phyloP scores from a whole-genome alignment of 64 coral and sea anemone genomes.

The Stylophora pistillata region DNA sequence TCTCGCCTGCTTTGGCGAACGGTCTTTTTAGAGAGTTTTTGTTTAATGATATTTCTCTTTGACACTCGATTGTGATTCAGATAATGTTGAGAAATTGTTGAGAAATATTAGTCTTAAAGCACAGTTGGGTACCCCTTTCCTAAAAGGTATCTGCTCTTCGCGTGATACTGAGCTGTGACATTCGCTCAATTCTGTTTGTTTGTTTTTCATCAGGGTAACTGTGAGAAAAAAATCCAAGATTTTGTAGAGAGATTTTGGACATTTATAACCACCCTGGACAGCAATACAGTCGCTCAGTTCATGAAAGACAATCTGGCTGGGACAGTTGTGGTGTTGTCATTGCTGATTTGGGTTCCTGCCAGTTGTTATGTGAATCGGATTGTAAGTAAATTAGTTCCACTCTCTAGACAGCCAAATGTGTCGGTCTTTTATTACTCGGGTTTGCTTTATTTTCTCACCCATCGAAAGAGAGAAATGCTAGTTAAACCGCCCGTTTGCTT shows the following conservation, averaged over 20 bases:
- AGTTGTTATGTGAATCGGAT: slow-evolving; percentile 77
- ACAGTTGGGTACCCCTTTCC: too few species aligned
- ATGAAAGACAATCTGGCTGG: slow-evolving; percentile 97
- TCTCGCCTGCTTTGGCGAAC: too few species aligned
- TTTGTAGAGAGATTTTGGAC: slow-evolving; percentile 78
- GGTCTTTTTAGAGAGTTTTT: too few species aligned
- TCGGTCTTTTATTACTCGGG: too few species aligned
- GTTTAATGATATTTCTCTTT: too few species aligned
- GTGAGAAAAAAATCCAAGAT: slow-evolving; percentile 86
- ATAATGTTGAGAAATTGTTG: too few species aligned
- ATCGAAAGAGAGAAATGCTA: too few species aligned
- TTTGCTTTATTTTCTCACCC: too few species aligned
- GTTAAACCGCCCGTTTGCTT: too few species aligned
- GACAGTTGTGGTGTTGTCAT: slow-evolving; percentile 84
- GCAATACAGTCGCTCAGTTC: slow-evolving; percentile 80
- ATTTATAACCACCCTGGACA: slow-evolving; percentile 71
- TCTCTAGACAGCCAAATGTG: not conserved
- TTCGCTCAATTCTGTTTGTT: not conserved
- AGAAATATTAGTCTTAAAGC: too few species aligned
- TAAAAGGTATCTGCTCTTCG: not conserved
- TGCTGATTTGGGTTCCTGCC: slow-evolving; percentile 85
- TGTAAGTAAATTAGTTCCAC: slow-evolving; percentile 19
- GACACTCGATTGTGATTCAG: too few species aligned
- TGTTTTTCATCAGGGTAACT: slow-evolving; percentile 57
- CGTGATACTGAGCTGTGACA: not conserved